Evolutionary conservation across 2,113 vertebrate genomes (phyloP).

Genomic region (Bagarius yarrelli): DNA sequence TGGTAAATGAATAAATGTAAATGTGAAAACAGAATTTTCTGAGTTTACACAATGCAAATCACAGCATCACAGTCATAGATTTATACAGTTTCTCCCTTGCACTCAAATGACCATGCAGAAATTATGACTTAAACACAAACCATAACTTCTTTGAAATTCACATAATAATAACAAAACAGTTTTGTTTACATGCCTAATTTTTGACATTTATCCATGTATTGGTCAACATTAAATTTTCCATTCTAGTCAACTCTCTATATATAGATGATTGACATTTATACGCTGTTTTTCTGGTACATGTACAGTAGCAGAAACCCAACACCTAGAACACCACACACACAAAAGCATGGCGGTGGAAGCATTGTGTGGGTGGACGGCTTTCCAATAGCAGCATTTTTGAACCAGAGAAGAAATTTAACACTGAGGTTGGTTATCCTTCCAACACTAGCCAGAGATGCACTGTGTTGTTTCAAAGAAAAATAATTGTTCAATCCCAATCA

Average conservation of each 20-base stretch:
- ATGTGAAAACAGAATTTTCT: too few relatives aligned
- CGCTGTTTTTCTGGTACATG: too few relatives aligned
- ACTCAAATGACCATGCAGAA: too few relatives aligned
- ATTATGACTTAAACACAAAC: too few relatives aligned
- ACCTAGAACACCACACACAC: background rate
- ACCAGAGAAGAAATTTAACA: background rate
- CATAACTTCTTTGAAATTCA: background rate
- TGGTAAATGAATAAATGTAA: too few relatives aligned
- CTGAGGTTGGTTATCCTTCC: background rate
- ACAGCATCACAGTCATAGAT: too few relatives aligned
- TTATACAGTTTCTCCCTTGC: too few relatives aligned
- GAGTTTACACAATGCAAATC: too few relatives aligned
- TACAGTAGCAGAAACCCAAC: too few relatives aligned
- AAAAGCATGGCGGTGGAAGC: background rate
- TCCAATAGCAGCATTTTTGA: background rate
- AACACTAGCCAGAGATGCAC: background rate
- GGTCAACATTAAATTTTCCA: background rate
- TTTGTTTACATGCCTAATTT: background rate
- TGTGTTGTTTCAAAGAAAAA: background rate
- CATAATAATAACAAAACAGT: background rate
- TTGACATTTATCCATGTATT: background rate
- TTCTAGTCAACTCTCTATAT: too few relatives aligned
- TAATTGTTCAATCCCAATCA: background rate
- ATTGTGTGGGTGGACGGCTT: background rate
- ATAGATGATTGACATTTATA: background rate